Evolutionary conservation across 2,113 vertebrate species (phyloP).

Genomic region (Polypterus bichir): DNA sequence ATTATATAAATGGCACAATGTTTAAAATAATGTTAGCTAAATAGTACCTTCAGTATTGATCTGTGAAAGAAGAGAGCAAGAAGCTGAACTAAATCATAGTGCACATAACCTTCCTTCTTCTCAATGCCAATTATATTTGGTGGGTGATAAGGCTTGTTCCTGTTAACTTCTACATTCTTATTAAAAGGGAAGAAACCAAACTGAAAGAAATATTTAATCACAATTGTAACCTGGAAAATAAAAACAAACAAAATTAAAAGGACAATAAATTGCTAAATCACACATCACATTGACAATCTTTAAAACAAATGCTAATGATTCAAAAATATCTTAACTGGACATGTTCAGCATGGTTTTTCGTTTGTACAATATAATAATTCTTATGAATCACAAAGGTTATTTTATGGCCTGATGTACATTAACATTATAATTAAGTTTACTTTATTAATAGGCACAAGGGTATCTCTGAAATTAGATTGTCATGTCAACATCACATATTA

Average conservation of each 20-base stretch:
- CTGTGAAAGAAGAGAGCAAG: constrained; percentile 92
- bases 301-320: not conserved
- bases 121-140: constrained; percentile 95
- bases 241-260: constrained; percentile 1
- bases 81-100: constrained; percentile 85
- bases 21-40: not conserved
- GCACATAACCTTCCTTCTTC: constrained; percentile 92
- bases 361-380: too few relatives aligned
- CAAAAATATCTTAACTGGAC: constrained; percentile 14
- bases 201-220: constrained; percentile 95
- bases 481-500: too few relatives aligned
- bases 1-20: not conserved
- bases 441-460: too few relatives aligned
- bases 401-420: too few relatives aligned
- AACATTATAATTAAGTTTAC: too few relatives aligned
- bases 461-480: too few relatives aligned
- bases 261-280: not conserved
- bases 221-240: constrained; percentile 69
- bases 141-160: constrained; percentile 66
- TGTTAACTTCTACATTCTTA: constrained; percentile 46
- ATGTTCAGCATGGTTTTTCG: too few relatives aligned
- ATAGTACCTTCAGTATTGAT: constrained; percentile 89
- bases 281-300: too few relatives aligned
- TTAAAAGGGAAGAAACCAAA: constrained; percentile 94
- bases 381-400: too few relatives aligned